Conservation (phyloP, 1,140 invertebrate genomes). For the Varroa destructor region DNA sequence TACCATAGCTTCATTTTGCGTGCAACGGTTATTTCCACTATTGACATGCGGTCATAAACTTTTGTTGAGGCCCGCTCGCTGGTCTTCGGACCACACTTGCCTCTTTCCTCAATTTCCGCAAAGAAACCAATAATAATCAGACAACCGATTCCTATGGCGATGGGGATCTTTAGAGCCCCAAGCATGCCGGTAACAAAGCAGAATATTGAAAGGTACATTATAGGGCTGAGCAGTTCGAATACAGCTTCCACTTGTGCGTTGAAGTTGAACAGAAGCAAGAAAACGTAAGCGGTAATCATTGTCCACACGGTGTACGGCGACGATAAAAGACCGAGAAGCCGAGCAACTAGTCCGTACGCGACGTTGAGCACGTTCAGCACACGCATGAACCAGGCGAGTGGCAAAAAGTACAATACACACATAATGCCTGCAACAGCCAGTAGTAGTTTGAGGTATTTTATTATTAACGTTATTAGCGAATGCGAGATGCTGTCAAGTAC, state of each 20-base stretch:
- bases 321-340: constrained; percentile 10
- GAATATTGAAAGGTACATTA: constrained; percentile 38
- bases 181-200: constrained; percentile 40
- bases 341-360: not conserved
- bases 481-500: constrained; percentile 57
- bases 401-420: constrained; percentile 41
- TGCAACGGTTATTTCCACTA: constrained; percentile 16
- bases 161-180: constrained; percentile 43
- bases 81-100: constrained; percentile 15
- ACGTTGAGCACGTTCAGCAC: constrained; percentile 36
- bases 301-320: constrained; percentile 31
- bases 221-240: constrained; percentile 37
- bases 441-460: constrained; percentile 38
- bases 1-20: constrained; percentile 26
- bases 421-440: constrained; percentile 36
- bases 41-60: constrained; percentile 19
- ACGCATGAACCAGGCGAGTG: constrained; percentile 36
- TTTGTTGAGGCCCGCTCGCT: constrained; percentile 19
- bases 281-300: constrained; percentile 33
- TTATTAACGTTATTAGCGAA: constrained; percentile 47
- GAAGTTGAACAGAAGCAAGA: constrained; percentile 32
- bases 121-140: constrained; percentile 42
- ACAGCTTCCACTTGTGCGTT: not conserved
- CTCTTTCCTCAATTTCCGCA: constrained; percentile 34
- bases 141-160: constrained; percentile 40